Conservation (phyloP, 1,140 invertebrate genomes). For the Caenorhabditis inopinata region DNA sequence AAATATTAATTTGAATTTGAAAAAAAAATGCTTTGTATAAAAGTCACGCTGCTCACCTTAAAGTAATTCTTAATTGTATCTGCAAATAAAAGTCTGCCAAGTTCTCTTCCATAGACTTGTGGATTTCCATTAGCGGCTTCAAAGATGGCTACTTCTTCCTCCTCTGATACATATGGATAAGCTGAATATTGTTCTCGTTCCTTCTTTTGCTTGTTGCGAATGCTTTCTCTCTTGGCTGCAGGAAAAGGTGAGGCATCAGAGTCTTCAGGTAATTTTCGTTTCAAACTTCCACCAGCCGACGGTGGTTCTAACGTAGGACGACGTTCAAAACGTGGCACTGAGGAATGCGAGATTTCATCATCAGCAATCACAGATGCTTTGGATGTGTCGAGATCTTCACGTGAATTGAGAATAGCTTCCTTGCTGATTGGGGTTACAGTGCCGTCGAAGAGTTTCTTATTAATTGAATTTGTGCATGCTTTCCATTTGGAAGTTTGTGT, state of each 20-base stretch:
- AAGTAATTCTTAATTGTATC: constrained; percentile 26
- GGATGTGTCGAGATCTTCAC: not conserved
- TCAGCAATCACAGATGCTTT: not conserved
- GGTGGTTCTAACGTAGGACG: not conserved
- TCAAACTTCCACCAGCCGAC: not conserved
- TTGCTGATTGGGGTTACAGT: not conserved
- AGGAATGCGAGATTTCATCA: not conserved
- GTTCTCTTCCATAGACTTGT: constrained; percentile 11
- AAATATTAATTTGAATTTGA: not conserved
- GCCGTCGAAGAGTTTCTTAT: constrained; percentile 34
- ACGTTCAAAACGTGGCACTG: not conserved
- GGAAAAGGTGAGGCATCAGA: not conserved
- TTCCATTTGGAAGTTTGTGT: constrained; percentile 38
- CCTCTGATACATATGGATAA: constrained; percentile 33
- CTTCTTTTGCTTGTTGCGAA: constrained; percentile 20
- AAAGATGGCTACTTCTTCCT: constrained; percentile 25
- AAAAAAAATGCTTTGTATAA: too few relatives aligned
- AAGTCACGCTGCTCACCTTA: too few relatives aligned
- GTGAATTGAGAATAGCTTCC: not conserved
- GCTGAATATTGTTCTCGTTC: constrained; percentile 17
- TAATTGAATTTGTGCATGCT: constrained; percentile 32
- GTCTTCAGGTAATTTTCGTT: not conserved
- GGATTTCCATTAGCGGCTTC: constrained; percentile 18
- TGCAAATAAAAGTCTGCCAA: constrained; percentile 4
- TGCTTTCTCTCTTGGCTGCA: not conserved